These are phyloP conservation scores for Pteropus rufus DNA, from an alignment of 2,797 vertebrate genomes.

Conservation along the genomic window DNA sequence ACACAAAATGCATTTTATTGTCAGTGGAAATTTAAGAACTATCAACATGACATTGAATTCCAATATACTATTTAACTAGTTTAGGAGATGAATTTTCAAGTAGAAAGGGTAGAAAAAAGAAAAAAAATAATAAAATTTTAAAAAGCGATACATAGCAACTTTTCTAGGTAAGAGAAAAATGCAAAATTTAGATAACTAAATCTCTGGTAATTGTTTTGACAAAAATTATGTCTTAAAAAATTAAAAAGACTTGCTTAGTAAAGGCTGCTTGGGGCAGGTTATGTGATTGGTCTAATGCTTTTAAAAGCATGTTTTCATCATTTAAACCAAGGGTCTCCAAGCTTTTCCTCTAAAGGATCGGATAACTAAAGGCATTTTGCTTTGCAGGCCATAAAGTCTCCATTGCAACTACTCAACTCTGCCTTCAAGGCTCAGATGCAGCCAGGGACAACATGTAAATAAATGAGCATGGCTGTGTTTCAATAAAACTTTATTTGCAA, in stretches of 20 bases:
- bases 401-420: neutral
- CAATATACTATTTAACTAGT: slow-evolving; percentile 9
- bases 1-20: slow-evolving; percentile 41
- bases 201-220: neutral
- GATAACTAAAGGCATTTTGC: neutral
- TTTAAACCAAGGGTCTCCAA: neutral
- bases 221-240: neutral
- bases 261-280: neutral
- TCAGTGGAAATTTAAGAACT: slow-evolving; percentile 29
- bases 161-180: slow-evolving; percentile 3
- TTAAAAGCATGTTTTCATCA: neutral
- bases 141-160: neutral
- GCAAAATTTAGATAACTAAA: neutral
- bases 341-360: neutral
- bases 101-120: neutral
- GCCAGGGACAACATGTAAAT: neutral
- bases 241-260: neutral
- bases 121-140: neutral
- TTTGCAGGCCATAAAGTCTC: neutral
- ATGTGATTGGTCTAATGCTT: neutral
- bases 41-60: slow-evolving; percentile 16
- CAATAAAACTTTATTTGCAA: neutral
- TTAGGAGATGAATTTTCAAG: neutral
- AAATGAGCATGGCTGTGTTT: neutral
- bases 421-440: neutral